Evolutionary conservation across 2,888 invertebrate species (phyloP).

Genomic region (Macrosoma leucophasiata): DNA sequence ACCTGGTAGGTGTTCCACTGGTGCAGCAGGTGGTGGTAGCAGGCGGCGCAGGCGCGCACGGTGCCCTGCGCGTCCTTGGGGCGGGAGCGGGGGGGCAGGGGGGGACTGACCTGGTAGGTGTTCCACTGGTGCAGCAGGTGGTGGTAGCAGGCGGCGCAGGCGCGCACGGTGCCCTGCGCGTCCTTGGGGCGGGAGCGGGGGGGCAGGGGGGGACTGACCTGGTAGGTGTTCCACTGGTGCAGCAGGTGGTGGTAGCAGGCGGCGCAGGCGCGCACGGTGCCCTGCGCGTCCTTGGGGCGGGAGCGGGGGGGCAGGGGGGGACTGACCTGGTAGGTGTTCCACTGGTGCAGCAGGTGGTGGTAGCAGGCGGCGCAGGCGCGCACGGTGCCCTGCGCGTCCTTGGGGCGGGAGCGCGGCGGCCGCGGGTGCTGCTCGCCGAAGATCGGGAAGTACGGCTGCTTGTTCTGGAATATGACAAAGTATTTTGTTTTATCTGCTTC

Average conservation of each 20-base stretch:
- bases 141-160: slow-evolving; percentile 89
- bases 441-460: slow-evolving; percentile 83
- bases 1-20: background rate
- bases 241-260: background rate
- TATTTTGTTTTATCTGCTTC: no score
- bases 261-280: no score
- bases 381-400: slow-evolving; percentile 86
- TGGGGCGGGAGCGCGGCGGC: slow-evolving; percentile 89
- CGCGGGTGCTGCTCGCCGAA: slow-evolving; percentile 87
- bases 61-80: no score
- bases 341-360: slow-evolving; percentile 90
- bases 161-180: slow-evolving; percentile 84
- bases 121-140: slow-evolving; percentile 93
- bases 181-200: slow-evolving; percentile 91
- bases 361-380: slow-evolving; percentile 90
- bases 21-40: background rate
- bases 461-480: slow-evolving; percentile 62
- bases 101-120: slow-evolving; percentile 77
- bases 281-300: no score
- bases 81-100: background rate
- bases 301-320: background rate
- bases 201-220: slow-evolving; percentile 81
- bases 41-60: background rate
- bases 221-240: background rate
- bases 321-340: slow-evolving; percentile 85